A percentile compares a stretch with the other conserved stretches of the same genome.
These are phyloP conservation scores for Cynaeus angustus DNA, from an alignment of 2,888 invertebrate genomes.

Conservation along the genomic window DNA sequence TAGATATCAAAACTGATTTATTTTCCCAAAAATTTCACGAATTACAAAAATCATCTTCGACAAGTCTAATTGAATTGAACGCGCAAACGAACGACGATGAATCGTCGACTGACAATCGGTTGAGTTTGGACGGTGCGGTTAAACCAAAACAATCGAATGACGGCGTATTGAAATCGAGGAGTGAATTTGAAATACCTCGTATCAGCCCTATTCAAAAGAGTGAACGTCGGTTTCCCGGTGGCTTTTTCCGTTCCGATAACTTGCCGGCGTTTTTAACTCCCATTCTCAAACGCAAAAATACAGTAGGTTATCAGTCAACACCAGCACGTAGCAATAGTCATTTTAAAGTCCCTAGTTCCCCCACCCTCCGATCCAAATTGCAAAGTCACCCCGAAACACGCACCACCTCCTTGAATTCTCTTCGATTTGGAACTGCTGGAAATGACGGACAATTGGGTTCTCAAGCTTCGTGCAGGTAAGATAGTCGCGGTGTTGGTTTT, in stretches of 20 bases:
- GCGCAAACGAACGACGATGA: constrained; percentile 45
- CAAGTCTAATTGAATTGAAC: constrained; percentile 59
- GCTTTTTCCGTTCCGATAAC: constrained; percentile 66
- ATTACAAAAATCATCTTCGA: constrained; percentile 65
- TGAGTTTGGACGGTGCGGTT: constrained; percentile 46
- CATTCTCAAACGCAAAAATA: constrained; percentile 71
- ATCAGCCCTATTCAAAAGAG: constrained; percentile 53
- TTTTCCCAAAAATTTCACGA: constrained; percentile 65
- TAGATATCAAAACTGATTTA: constrained; percentile 55
- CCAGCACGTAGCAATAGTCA: constrained; percentile 56
- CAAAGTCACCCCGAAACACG: constrained; percentile 62
- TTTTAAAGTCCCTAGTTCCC: constrained; percentile 62
- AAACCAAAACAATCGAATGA: constrained; percentile 53
- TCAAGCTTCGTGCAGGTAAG: constrained; percentile 63
- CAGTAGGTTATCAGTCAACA: constrained; percentile 58
- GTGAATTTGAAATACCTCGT: constrained; percentile 68
- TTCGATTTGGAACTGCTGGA: constrained; percentile 61
- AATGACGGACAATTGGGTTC: constrained; percentile 58
- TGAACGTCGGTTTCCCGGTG: constrained; percentile 59
- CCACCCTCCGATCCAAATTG: constrained; percentile 58
- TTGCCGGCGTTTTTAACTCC: constrained; percentile 77
- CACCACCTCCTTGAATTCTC: constrained; percentile 66
- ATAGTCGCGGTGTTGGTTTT: constrained; percentile 36
- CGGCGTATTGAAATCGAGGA: constrained; percentile 67
- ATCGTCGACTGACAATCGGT: constrained; percentile 38